Conservation (phyloP, 1,140 invertebrate genomes). For the Papilio glaucus region DNA sequence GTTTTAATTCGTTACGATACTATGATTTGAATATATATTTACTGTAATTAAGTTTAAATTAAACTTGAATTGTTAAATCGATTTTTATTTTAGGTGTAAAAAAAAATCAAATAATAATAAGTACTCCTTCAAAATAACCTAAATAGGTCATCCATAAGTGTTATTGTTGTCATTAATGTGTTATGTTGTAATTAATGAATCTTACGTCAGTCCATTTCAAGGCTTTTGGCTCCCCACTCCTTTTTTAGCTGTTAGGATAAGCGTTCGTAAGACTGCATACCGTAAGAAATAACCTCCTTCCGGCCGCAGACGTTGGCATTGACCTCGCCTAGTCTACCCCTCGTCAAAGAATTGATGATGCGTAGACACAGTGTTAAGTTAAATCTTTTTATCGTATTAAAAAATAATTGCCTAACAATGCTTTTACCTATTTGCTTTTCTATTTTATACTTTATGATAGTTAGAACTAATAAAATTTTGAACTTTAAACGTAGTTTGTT, state of each 20-base stretch:
- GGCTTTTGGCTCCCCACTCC: not conserved
- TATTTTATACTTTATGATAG: too few relatives aligned
- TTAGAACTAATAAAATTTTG: too few relatives aligned
- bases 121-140: too few relatives aligned
- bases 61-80: too few relatives aligned
- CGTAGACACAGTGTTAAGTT: slow-evolving; percentile 26
- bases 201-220: not conserved
- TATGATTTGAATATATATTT: too few relatives aligned
- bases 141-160: not conserved
- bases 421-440: not conserved
- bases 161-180: not conserved
- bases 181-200: slow-evolving; percentile 6
- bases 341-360: slow-evolving; percentile 42
- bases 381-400: not conserved
- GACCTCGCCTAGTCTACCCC: slow-evolving; percentile 51
- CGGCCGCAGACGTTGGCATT: slow-evolving; percentile 48
- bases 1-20: too few relatives aligned
- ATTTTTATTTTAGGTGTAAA: too few relatives aligned
- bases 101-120: too few relatives aligned
- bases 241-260: not conserved
- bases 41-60: too few relatives aligned
- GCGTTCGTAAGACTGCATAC: slow-evolving; percentile 18
- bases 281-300: slow-evolving; percentile 51
- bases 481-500: too few relatives aligned
- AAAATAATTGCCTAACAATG: not conserved